These are phyloP conservation scores for Buathra laborator DNA, from an alignment of 2,888 invertebrate species.

Conservation along the genomic window DNA sequence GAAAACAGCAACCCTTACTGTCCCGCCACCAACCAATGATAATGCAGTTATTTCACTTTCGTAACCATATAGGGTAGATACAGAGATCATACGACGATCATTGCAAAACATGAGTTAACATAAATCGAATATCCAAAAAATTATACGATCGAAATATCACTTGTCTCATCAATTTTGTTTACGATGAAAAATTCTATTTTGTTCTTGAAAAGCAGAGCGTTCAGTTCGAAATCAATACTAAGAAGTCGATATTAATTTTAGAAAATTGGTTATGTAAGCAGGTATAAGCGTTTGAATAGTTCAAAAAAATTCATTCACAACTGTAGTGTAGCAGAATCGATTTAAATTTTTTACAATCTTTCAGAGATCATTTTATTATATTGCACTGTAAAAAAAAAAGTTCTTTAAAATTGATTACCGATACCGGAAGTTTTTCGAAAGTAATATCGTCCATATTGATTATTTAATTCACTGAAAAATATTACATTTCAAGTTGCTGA, in stretches of 20 bases:
- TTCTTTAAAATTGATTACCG: too few species aligned
- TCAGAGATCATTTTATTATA: too few species aligned
- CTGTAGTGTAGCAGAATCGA: too few species aligned
- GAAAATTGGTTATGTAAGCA: background rate
- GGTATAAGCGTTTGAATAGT: background rate
- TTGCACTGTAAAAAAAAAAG: too few species aligned
- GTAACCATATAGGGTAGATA: slow-evolving; percentile 28
- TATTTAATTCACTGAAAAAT: too few species aligned
- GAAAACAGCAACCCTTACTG: slow-evolving; percentile 78
- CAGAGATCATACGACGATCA: background rate
- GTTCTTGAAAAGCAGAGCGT: background rate
- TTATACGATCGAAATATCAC: background rate
- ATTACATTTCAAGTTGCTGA: too few species aligned
- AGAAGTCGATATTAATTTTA: background rate
- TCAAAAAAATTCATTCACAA: too few species aligned
- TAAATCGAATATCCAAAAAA: background rate
- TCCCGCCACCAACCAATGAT: slow-evolving; percentile 77
- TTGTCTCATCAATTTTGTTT: background rate
- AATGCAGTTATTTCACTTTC: slow-evolving; percentile 74
- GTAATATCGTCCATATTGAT: too few species aligned
- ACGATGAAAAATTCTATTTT: background rate
- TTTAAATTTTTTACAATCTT: background rate
- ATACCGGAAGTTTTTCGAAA: too few species aligned
- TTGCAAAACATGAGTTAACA: background rate
- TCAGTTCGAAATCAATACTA: background rate